These are phyloP conservation scores for Stenodema calcarata DNA, from an alignment of 2,888 invertebrate genomes.

Conservation along the genomic window DNA sequence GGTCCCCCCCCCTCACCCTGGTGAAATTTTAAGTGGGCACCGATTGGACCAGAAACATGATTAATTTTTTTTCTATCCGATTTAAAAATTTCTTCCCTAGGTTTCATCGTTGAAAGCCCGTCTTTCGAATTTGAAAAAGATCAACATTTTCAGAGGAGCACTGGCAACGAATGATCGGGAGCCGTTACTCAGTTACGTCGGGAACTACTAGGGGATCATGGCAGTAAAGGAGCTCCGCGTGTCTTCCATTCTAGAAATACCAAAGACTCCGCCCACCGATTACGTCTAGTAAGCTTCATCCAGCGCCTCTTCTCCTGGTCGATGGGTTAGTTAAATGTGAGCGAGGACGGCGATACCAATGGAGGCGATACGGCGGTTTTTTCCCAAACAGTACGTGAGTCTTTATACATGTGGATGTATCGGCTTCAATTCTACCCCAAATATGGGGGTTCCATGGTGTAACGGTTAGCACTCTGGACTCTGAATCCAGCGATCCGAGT, in stretches of 20 bases:
- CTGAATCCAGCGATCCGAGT: constrained; percentile 71
- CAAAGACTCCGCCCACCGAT: background rate
- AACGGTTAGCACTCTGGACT: constrained; percentile 72
- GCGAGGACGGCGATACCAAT: constrained; percentile 18
- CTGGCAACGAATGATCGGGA: background rate
- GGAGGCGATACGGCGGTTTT: too few species aligned
- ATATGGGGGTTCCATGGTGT: constrained; percentile 67
- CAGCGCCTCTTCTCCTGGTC: background rate
- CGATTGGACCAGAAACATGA: too few species aligned
- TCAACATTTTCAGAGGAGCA: too few species aligned
- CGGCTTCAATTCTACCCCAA: too few species aligned
- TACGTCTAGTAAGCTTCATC: background rate
- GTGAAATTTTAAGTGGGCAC: too few species aligned
- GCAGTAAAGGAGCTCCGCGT: background rate
- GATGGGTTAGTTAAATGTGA: constrained; percentile 13
- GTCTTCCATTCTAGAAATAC: background rate
- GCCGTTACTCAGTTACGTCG: constrained; percentile 26
- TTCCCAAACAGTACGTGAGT: too few species aligned
- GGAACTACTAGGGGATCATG: background rate
- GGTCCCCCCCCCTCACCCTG: too few species aligned
- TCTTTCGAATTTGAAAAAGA: too few species aligned
- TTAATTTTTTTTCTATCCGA: too few species aligned
- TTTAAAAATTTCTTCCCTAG: too few species aligned
- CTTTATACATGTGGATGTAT: too few species aligned
- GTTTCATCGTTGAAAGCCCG: too few species aligned